Evolutionary conservation across 2,113 vertebrate species (phyloP).

Genomic region (Crotalus horridus): DNA sequence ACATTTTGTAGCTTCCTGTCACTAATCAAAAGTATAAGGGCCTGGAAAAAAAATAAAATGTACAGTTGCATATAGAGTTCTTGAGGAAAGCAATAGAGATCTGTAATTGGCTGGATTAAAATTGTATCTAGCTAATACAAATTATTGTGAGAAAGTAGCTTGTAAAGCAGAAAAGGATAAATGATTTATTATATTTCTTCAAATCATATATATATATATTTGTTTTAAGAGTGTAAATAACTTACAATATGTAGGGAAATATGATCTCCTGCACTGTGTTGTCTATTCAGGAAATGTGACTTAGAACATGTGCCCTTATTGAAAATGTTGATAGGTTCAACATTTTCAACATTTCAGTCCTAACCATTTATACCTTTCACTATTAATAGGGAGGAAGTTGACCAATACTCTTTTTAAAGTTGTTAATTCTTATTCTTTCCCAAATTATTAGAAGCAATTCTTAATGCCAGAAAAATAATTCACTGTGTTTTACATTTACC

Average conservation of each 20-base stretch:
- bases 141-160: neutral
- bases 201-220: neutral
- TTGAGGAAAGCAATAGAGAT: neutral
- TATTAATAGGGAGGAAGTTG: neutral
- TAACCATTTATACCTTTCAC: accelerated
- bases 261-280: neutral
- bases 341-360: neutral
- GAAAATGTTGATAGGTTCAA: neutral
- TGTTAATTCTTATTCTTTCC: neutral
- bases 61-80: neutral
- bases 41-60: neutral
- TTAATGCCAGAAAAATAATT: neutral
- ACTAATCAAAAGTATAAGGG: neutral
- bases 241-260: accelerated
- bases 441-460: neutral
- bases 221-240: neutral
- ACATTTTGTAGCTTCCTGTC: neutral
- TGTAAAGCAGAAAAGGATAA: slow-evolving; percentile 1
- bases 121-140: neutral
- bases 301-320: neutral
- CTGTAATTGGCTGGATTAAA: slow-evolving; percentile 15
- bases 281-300: neutral
- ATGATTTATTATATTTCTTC: neutral
- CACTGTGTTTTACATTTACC: neutral
- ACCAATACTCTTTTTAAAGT: neutral